Conservation (phyloP, 2,797 vertebrate genomes). For the Paramormyrops hopkinsi region DNA sequence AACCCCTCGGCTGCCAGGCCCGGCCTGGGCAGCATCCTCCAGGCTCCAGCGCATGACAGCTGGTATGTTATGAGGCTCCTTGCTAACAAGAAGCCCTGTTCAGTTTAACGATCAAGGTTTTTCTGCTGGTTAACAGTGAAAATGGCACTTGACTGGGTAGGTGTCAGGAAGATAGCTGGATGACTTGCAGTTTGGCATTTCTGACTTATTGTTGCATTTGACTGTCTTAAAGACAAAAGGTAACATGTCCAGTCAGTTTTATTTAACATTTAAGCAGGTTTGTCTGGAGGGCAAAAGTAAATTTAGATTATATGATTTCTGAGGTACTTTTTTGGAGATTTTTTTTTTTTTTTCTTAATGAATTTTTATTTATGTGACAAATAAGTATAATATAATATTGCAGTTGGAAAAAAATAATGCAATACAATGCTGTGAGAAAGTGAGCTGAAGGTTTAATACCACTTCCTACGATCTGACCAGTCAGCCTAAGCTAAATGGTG, state of each 20-base stretch:
- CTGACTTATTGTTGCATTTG: background rate
- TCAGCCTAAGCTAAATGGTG: background rate
- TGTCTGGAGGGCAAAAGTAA: background rate
- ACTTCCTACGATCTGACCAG: background rate
- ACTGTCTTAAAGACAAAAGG: background rate
- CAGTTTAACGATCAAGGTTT: background rate
- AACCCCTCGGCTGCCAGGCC: slow-evolving; percentile 30
- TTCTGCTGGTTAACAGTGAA: background rate
- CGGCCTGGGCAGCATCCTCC: background rate
- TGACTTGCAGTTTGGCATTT: background rate
- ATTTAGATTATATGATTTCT: background rate
- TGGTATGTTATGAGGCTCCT: background rate
- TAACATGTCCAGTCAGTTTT: background rate
- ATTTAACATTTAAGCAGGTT: background rate
- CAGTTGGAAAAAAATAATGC: background rate
- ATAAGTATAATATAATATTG: background rate
- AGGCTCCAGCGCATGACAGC: background rate
- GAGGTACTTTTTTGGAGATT: background rate
- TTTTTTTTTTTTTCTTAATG: background rate
- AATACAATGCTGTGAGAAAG: background rate
- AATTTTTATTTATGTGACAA: background rate
- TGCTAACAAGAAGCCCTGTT: background rate
- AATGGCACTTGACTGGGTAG: background rate
- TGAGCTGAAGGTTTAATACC: background rate
- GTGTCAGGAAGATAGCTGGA: background rate